Conservation (phyloP, 2,888 invertebrate genomes). For the Acleris laterana region DNA sequence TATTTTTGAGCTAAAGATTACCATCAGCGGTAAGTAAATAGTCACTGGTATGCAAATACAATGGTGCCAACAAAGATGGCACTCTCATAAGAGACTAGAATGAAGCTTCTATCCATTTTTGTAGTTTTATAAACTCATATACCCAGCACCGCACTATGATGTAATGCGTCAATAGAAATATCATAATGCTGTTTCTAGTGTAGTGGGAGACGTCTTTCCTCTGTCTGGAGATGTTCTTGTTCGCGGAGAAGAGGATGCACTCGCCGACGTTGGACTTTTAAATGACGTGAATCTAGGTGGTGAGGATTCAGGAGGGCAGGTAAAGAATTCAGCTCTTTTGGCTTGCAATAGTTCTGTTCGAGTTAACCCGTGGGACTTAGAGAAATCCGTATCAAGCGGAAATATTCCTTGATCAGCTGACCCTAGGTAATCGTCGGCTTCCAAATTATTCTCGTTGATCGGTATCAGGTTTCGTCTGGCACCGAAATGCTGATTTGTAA, state of each 20-base stretch:
- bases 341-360: constrained; percentile 84
- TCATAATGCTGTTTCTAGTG: constrained; percentile 87
- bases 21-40: constrained; percentile 49
- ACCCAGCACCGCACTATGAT: constrained; percentile 65
- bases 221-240: constrained; percentile 68
- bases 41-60: constrained; percentile 62
- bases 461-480: constrained; percentile 77
- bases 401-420: constrained; percentile 72
- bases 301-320: constrained; percentile 65
- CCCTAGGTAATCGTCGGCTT: constrained; percentile 59
- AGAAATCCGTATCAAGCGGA: constrained; percentile 73
- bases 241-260: constrained; percentile 48
- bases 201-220: constrained; percentile 76
- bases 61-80: constrained; percentile 69
- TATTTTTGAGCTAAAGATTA: constrained; percentile 61
- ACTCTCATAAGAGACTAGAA: constrained; percentile 79
- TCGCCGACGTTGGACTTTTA: constrained; percentile 59
- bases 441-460: constrained; percentile 64
- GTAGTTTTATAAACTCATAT: constrained; percentile 54
- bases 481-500: constrained; percentile 78
- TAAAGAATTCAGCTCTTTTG: constrained; percentile 86
- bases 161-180: constrained; percentile 47
- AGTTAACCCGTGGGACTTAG: constrained; percentile 61
- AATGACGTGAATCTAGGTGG: constrained; percentile 74
- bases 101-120: constrained; percentile 79